A percentile compares a stretch with the other conserved stretches of the same genome.
phyloP scores from a whole-genome alignment of 2,888 invertebrate genomes.

The Leptinotarsa rubiginosa region DNA sequence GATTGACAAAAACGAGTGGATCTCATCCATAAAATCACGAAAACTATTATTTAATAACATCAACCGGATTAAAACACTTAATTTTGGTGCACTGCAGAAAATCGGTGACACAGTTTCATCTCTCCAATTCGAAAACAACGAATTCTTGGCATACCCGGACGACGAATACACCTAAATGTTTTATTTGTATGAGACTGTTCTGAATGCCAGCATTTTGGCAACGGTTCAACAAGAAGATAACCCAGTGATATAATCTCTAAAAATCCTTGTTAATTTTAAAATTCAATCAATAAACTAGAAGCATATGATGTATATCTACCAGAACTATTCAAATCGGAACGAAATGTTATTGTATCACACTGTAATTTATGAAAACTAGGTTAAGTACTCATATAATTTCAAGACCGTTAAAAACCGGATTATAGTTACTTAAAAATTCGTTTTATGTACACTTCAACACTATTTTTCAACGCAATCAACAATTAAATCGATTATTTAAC shows the following conservation, averaged over 20 bases:
- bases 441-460: slow-evolving; percentile 36
- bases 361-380: slow-evolving; percentile 48
- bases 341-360: slow-evolving; percentile 47
- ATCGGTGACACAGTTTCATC: slow-evolving; percentile 33
- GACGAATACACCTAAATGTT: slow-evolving; percentile 29
- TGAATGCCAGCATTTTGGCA: slow-evolving; percentile 37
- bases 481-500: slow-evolving; percentile 20
- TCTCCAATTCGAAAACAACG: slow-evolving; percentile 33
- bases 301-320: slow-evolving; percentile 32
- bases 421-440: background rate
- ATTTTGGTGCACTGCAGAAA: slow-evolving; percentile 19
- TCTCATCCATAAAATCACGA: slow-evolving; percentile 33
- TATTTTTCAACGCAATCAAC: slow-evolving; percentile 27
- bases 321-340: slow-evolving; percentile 33
- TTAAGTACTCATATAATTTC: slow-evolving; percentile 26
- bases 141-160: slow-evolving; percentile 37
- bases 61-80: slow-evolving; percentile 14
- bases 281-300: slow-evolving; percentile 32
- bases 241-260: slow-evolving; percentile 42
- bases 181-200: slow-evolving; percentile 29
- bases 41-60: slow-evolving; percentile 20
- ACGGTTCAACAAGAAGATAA: slow-evolving; percentile 34
- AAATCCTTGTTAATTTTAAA: slow-evolving; percentile 19
- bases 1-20: slow-evolving; percentile 36
- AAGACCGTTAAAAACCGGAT: slow-evolving; percentile 24